A percentile compares a stretch with the other conserved stretches of the same genome.
phyloP scores from a whole-genome alignment of 2,888 invertebrate genomes.

The Actias luna region DNA sequence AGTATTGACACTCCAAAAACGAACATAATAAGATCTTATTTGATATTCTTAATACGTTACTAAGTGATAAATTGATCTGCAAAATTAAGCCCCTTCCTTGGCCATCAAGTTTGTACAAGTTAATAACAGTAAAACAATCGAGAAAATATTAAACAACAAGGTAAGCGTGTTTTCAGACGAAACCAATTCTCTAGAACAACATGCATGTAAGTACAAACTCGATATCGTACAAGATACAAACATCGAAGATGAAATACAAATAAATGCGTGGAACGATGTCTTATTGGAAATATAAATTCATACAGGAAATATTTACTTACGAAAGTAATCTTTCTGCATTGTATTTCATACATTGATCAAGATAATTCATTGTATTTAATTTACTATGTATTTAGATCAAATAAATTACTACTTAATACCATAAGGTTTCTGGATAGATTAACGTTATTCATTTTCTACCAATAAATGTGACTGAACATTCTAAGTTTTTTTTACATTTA shows the following conservation, averaged over 20 bases:
- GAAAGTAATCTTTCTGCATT: constrained; percentile 5
- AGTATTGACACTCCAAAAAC: too few species aligned
- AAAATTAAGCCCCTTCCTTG: too few species aligned
- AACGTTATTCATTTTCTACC: too few species aligned
- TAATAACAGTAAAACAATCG: constrained; percentile 3
- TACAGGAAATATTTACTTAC: background rate
- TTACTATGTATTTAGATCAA: background rate
- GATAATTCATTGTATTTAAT: background rate
- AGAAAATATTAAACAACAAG: constrained; percentile 1
- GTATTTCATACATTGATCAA: background rate
- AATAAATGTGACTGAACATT: too few species aligned
- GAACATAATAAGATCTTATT: too few species aligned
- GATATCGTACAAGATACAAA: constrained; percentile 44
- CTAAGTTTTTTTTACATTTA: too few species aligned
- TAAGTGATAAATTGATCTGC: too few species aligned
- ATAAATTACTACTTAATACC: too few species aligned
- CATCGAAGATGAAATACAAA: constrained; percentile 69
- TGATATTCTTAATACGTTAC: too few species aligned
- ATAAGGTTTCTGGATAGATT: too few species aligned
- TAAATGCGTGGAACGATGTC: constrained; percentile 37
- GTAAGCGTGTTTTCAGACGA: constrained; percentile 6
- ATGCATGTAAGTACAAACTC: constrained; percentile 6
- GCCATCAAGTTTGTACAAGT: background rate
- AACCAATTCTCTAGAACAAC: constrained; percentile 11
- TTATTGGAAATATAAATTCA: constrained; percentile 37